Conservation (phyloP, 2,797 vertebrate genomes). For the Melanogrammus aeglefinus region DNA sequence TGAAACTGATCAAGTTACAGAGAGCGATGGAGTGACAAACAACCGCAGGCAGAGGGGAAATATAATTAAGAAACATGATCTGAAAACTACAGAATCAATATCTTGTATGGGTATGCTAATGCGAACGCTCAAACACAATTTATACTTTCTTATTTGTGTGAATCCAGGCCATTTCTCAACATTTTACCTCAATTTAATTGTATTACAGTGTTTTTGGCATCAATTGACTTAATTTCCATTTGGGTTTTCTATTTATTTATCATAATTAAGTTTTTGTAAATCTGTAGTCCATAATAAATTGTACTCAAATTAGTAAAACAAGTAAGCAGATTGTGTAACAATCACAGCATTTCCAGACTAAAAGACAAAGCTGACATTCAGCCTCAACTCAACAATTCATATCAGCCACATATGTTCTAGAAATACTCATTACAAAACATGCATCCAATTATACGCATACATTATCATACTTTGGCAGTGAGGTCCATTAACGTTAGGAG, state of each 20-base stretch:
- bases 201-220: not conserved
- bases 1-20: not conserved
- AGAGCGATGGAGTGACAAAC: not conserved
- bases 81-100: not conserved
- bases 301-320: not conserved
- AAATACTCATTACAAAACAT: not conserved
- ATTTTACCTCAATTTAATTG: not conserved
- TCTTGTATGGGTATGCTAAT: not conserved
- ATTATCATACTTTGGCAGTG: not conserved
- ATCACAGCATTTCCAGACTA: not conserved
- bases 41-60: not conserved
- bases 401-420: not conserved
- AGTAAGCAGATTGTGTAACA: not conserved
- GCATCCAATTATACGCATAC: not conserved
- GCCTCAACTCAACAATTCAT: not conserved
- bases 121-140: not conserved
- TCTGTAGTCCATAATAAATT: not conserved
- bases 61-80: not conserved
- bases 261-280: not conserved
- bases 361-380: not conserved
- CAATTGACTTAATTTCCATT: not conserved
- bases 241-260: not conserved
- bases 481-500: not conserved
- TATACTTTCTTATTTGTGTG: not conserved
- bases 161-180: not conserved